Evolutionary conservation across 2,888 invertebrate species (phyloP).

Genomic region (Cerceris ruficornis): DNA sequence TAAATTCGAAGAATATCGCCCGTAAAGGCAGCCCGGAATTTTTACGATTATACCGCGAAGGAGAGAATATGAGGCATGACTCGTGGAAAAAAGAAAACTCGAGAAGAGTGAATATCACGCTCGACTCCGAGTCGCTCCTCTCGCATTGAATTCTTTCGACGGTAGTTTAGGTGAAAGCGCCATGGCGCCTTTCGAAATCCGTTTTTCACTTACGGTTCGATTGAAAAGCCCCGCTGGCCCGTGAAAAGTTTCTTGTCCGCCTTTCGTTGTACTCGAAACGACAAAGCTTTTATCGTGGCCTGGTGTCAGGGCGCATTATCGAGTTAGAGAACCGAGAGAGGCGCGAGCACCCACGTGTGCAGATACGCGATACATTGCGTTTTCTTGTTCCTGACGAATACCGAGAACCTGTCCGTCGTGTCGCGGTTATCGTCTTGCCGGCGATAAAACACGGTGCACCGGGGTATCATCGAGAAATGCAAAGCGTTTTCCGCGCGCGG

Average conservation of each 20-base stretch:
- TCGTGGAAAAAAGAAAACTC: conserved; percentile 12
- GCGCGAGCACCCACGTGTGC: conserved; percentile 23
- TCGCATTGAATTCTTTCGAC: conserved; percentile 30
- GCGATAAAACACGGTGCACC: conserved; percentile 6
- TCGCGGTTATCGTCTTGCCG: conserved; percentile 21
- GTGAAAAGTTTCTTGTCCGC: conserved; percentile 14
- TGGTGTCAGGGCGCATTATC: conserved; percentile 31
- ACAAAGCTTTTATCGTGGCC: conserved; percentile 19
- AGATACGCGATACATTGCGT: conserved; percentile 9
- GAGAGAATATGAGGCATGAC: conserved; percentile 6
- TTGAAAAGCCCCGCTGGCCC: conserved; percentile 10
- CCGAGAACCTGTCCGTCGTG: conserved; percentile 21
- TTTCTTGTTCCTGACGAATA: conserved; percentile 22
- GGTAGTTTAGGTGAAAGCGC: background rate
- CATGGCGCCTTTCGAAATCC: background rate
- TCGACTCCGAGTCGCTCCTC: conserved; percentile 15
- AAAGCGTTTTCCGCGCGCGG: background rate
- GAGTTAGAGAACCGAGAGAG: conserved; percentile 14
- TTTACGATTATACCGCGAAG: background rate
- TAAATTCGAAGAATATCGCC: background rate
- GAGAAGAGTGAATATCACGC: conserved; percentile 9
- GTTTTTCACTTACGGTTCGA: conserved; percentile 16
- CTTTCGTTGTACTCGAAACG: background rate
- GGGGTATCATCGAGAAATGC: background rate
- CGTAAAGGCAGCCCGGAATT: background rate